Percentiles rank a stretch among this genome's conserved stretches.
Conservation (phyloP, 2,113 vertebrate species). For the Blennius ocellaris region DNA sequence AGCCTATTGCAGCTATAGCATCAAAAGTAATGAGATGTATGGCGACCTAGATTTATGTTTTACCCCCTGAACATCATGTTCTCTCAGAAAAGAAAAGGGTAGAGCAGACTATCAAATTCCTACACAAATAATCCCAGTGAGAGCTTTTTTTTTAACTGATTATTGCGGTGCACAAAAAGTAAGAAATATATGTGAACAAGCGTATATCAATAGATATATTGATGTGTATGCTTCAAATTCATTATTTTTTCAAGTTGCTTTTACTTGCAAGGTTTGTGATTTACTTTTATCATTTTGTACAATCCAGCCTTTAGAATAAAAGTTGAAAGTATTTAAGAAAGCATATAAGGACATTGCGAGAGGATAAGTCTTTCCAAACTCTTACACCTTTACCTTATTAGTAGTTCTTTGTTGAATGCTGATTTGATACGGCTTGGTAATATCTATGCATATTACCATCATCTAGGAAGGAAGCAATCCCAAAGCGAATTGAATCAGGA, state of each 20-base stretch:
- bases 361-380: too few relatives aligned
- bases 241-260: not conserved
- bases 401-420: too few relatives aligned
- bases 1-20: slow-evolving; percentile 26
- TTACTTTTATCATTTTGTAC: too few relatives aligned
- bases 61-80: slow-evolving; percentile 14
- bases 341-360: too few relatives aligned
- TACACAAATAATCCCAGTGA: slow-evolving; percentile 20
- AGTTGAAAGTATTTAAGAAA: too few relatives aligned
- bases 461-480: too few relatives aligned
- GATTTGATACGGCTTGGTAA: too few relatives aligned
- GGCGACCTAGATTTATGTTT: slow-evolving; percentile 52
- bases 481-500: too few relatives aligned
- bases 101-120: not conserved
- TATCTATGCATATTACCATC: too few relatives aligned
- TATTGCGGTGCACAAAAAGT: not conserved
- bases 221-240: not conserved
- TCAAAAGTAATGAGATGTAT: slow-evolving; percentile 45
- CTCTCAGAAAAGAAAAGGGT: slow-evolving; percentile 6
- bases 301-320: too few relatives aligned
- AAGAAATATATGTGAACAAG: not conserved
- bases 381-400: too few relatives aligned
- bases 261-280: too few relatives aligned
- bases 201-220: not conserved
- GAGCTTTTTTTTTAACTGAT: not conserved